These are phyloP conservation scores for Neelides sp. DNA, from an alignment of 1,140 invertebrate species.

Conservation along the genomic window DNA sequence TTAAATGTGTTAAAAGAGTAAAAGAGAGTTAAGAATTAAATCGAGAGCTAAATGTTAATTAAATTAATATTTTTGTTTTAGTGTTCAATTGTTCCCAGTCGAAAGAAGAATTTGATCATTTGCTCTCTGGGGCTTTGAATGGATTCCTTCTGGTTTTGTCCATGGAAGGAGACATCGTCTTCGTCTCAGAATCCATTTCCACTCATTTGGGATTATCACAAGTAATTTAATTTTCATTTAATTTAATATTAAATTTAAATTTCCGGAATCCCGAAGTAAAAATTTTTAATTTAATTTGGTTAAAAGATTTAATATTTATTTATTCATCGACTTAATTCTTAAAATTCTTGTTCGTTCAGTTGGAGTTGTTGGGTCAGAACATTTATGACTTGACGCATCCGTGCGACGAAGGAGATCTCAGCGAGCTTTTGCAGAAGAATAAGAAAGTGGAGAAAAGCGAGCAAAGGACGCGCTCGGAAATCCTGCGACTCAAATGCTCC, in stretches of 20 bases:
- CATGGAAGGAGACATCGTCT: slow-evolving; percentile 76
- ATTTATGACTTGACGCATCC: slow-evolving; percentile 88
- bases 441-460: slow-evolving; percentile 33
- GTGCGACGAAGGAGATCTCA: slow-evolving; percentile 85
- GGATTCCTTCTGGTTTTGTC: slow-evolving; percentile 76
- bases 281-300: slow-evolving; percentile 6
- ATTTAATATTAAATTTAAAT: no score
- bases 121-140: slow-evolving; percentile 65
- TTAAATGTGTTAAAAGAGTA: no score
- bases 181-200: slow-evolving; percentile 77
- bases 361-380: slow-evolving; percentile 85
- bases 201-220: slow-evolving; percentile 79
- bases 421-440: slow-evolving; percentile 56
- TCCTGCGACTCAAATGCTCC: slow-evolving; percentile 80
- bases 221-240: slow-evolving; percentile 42
- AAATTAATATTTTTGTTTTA: no score
- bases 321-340: neutral
- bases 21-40: no score
- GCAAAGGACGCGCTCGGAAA: slow-evolving; percentile 45
- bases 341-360: slow-evolving; percentile 51
- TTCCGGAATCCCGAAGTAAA: neutral
- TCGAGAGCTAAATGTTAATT: no score
- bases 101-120: no score
- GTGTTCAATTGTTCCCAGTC: no score
- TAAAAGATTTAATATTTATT: slow-evolving; percentile 1